Percentiles rank a stretch among this genome's conserved stretches.
These are phyloP conservation scores for Poeciliopsis occidentalis DNA, from an alignment of 2,113 vertebrate genomes.

Conservation along the genomic window DNA sequence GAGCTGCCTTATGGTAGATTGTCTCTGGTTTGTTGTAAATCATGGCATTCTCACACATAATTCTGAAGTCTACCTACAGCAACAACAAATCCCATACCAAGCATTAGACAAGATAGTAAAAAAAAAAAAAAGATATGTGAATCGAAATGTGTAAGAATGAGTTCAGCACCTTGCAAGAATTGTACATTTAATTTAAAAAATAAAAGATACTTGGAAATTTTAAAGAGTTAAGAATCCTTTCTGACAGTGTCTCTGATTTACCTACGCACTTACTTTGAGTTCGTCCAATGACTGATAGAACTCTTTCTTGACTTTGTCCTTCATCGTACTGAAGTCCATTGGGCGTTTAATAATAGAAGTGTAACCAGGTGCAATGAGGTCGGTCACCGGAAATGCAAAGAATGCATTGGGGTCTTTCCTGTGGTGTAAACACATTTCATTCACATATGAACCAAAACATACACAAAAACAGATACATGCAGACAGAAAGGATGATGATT, in stretches of 20 bases:
- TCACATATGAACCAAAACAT: too few species aligned
- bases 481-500: too few species aligned
- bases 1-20: constrained; percentile 96
- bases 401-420: too few species aligned
- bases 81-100: constrained; percentile 1
- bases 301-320: constrained; percentile 94
- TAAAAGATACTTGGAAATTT: neutral
- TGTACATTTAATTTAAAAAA: too few species aligned
- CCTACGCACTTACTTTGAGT: constrained; percentile 84
- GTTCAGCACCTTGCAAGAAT: neutral
- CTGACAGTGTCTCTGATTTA: neutral
- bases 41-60: constrained; percentile 98
- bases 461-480: too few species aligned
- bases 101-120: neutral
- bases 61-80: constrained; percentile 89
- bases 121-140: neutral
- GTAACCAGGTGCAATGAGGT: too few species aligned
- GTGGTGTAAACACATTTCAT: too few species aligned
- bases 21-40: constrained; percentile 98
- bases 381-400: too few species aligned
- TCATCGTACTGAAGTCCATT: constrained; percentile 99
- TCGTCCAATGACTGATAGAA: constrained; percentile 92
- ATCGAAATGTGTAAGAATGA: neutral
- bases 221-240: neutral
- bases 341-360: constrained; percentile 94